Conservation (phyloP, 1,140 invertebrate species). For the Ericerus pela region DNA sequence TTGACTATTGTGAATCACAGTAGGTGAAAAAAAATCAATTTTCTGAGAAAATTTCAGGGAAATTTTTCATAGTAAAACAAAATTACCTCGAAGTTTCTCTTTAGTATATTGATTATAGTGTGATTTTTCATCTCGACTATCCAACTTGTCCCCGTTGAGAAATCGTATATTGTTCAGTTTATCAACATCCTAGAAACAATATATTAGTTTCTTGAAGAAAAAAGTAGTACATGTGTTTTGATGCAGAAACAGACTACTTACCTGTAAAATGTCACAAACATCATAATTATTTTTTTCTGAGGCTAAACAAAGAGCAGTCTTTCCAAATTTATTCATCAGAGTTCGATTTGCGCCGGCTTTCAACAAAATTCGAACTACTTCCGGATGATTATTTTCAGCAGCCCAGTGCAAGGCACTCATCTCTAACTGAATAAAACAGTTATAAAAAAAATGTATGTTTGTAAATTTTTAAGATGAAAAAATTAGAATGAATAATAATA, state of each 20-base stretch:
- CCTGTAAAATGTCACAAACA: neutral
- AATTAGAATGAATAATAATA: neutral
- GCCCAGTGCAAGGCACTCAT: constrained; percentile 95
- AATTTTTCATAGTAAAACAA: too few species aligned
- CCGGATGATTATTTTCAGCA: constrained; percentile 61
- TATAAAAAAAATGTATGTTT: too few species aligned
- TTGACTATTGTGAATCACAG: too few species aligned
- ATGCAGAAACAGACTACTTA: neutral
- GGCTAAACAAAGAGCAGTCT: constrained; percentile 68
- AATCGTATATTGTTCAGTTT: too few species aligned
- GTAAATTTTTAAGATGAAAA: constrained; percentile 8
- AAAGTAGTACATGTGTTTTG: neutral
- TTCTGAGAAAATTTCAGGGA: too few species aligned
- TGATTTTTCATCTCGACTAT: too few species aligned
- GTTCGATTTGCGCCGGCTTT: constrained; percentile 52
- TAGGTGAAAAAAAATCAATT: too few species aligned
- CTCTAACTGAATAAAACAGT: constrained; percentile 44
- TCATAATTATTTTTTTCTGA: neutral
- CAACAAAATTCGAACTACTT: constrained; percentile 52
- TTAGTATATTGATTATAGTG: too few species aligned
- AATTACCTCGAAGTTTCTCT: too few species aligned
- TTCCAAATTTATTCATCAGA: constrained; percentile 63
- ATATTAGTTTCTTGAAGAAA: too few species aligned
- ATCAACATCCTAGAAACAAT: too few species aligned
- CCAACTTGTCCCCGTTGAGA: too few species aligned